These are phyloP conservation scores for Drosophila dives DNA, from an alignment of 2,888 invertebrate species.

Conservation along the genomic window DNA sequence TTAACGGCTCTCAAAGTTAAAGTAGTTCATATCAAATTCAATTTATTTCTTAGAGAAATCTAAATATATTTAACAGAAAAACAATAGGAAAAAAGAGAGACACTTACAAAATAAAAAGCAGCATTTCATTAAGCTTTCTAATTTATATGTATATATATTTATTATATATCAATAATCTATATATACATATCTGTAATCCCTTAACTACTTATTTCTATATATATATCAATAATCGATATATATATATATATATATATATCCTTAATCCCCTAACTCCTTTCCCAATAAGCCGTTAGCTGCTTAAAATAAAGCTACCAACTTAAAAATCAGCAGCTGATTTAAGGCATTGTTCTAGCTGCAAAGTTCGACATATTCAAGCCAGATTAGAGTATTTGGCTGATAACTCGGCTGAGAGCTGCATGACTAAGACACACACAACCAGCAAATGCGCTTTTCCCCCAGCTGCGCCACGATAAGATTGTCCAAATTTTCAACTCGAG, in stretches of 20 bases:
- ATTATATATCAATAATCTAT: too few species aligned
- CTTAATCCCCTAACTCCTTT: not conserved
- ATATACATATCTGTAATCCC: not conserved
- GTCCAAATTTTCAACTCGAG: slow-evolving; percentile 30
- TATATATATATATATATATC: too few species aligned
- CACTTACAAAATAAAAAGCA: not conserved
- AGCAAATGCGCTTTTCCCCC: slow-evolving; percentile 11
- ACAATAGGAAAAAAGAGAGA: too few species aligned
- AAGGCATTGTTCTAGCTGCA: not conserved
- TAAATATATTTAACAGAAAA: not conserved
- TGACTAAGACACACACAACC: slow-evolving; percentile 38
- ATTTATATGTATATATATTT: not conserved
- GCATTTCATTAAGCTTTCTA: not conserved
- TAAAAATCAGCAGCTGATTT: not conserved
- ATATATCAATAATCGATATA: not conserved
- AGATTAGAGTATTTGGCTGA: slow-evolving; percentile 22
- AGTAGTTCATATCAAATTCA: too few species aligned
- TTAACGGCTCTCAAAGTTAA: not conserved
- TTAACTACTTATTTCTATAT: not conserved
- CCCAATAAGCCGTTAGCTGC: not conserved
- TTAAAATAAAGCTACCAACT: not conserved
- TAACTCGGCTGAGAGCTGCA: slow-evolving; percentile 6
- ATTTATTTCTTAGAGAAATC: not conserved
- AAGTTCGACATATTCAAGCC: not conserved
- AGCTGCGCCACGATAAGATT: slow-evolving; percentile 45